phyloP scores from a whole-genome alignment of 2,113 vertebrate species.

The Dasyurus viverrinus region DNA sequence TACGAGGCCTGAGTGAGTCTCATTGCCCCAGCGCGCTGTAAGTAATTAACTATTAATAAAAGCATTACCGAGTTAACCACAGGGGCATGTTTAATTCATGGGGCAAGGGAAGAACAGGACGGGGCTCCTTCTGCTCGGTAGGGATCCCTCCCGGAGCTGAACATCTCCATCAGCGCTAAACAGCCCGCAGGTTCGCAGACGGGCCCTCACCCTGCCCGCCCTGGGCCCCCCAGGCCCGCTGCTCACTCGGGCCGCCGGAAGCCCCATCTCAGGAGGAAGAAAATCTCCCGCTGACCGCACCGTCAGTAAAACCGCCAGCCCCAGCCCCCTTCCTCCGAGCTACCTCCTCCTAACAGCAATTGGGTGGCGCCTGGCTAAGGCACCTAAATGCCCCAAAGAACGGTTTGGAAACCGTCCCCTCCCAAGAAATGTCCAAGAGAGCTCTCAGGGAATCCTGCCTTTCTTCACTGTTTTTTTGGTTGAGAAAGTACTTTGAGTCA shows the following conservation, averaged over 20 bases:
- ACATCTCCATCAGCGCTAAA: constrained; percentile 1
- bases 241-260: neutral
- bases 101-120: constrained; percentile 66
- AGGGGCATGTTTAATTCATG: constrained; percentile 77
- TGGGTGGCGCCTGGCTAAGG: neutral
- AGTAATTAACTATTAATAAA: constrained; percentile 82
- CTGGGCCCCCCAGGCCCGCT: neutral
- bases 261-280: neutral
- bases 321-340: neutral
- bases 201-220: neutral
- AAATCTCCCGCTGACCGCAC: neutral
- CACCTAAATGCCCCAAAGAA: neutral
- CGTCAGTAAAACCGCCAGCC: neutral
- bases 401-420: neutral
- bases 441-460: neutral
- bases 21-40: constrained; percentile 69
- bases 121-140: constrained; percentile 51
- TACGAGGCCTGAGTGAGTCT: constrained; percentile 71
- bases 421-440: neutral
- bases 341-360: neutral
- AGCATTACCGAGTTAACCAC: constrained; percentile 77
- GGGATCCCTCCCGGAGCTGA: constrained; percentile 66
- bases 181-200: neutral
- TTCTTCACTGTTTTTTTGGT: neutral
- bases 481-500: neutral